Conservation (phyloP, 2,797 vertebrate species). For the Pangasius larnaudii region DNA sequence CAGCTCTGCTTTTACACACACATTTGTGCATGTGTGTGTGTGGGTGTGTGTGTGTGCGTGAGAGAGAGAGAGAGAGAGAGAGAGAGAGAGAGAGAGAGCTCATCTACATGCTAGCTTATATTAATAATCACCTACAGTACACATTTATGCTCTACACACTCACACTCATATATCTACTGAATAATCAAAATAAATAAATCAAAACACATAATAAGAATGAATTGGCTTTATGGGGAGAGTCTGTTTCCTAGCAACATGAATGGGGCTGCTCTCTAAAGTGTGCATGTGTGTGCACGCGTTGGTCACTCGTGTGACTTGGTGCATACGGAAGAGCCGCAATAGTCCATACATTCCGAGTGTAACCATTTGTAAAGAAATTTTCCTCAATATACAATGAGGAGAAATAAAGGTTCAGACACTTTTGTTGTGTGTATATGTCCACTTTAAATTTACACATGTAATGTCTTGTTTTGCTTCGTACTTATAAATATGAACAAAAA, state of each 20-base stretch:
- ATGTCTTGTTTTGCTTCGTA: not conserved
- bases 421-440: not conserved
- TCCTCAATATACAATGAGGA: not conserved
- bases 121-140: constrained; percentile 56
- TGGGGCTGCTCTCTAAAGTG: constrained; percentile 68
- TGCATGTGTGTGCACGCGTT: constrained; percentile 42
- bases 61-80: not conserved
- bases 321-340: constrained; percentile 32
- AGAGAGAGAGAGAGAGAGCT: not conserved
- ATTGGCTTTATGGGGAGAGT: constrained; percentile 61
- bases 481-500: not conserved
- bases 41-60: not conserved
- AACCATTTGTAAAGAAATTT: constrained; percentile 49
- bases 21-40: not conserved
- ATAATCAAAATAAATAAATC: constrained; percentile 70
- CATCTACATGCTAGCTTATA: not conserved
- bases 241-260: constrained; percentile 83
- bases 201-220: constrained; percentile 66
- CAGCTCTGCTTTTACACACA: not conserved
- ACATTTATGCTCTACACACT: constrained; percentile 51
- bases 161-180: constrained; percentile 52
- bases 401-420: not conserved
- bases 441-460: not conserved
- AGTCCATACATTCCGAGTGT: constrained; percentile 29
- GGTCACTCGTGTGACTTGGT: constrained; percentile 16